Evolutionary conservation across 2,113 vertebrate genomes (phyloP).

Genomic region (Emberiza fucata): DNA sequence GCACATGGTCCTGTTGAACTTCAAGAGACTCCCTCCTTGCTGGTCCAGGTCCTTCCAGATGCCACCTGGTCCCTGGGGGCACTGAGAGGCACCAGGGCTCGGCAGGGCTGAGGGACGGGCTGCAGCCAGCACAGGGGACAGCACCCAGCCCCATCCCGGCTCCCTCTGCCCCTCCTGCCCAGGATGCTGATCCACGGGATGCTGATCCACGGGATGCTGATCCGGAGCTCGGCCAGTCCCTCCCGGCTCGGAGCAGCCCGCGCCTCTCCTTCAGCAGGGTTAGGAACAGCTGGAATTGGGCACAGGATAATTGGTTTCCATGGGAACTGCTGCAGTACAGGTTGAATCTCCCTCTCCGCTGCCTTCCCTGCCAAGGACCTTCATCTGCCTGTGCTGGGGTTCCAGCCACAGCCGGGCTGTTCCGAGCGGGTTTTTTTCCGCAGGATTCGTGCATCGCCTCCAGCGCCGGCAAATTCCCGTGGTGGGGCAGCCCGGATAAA

Average conservation of each 20-base stretch:
- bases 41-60: not conserved
- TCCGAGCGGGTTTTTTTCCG: not conserved
- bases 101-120: no score
- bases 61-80: not conserved
- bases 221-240: not conserved
- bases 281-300: constrained; percentile 76
- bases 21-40: not conserved
- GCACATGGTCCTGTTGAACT: not conserved
- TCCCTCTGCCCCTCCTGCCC: not conserved
- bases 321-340: constrained; percentile 76
- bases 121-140: not conserved
- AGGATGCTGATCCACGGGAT: not conserved
- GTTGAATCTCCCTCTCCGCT: constrained; percentile 67
- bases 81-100: not conserved
- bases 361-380: constrained; percentile 62
- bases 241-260: not conserved
- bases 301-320: constrained; percentile 77
- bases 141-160: not conserved
- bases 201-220: no score
- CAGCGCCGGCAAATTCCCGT: not conserved
- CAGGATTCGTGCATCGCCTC: rapidly evolving
- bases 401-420: constrained; percentile 25
- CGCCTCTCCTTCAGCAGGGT: constrained; percentile 44
- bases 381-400: constrained; percentile 63
- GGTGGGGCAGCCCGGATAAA: rapidly evolving